Conservation (phyloP, 2,113 vertebrate genomes). For the Okapia johnstoni region DNA sequence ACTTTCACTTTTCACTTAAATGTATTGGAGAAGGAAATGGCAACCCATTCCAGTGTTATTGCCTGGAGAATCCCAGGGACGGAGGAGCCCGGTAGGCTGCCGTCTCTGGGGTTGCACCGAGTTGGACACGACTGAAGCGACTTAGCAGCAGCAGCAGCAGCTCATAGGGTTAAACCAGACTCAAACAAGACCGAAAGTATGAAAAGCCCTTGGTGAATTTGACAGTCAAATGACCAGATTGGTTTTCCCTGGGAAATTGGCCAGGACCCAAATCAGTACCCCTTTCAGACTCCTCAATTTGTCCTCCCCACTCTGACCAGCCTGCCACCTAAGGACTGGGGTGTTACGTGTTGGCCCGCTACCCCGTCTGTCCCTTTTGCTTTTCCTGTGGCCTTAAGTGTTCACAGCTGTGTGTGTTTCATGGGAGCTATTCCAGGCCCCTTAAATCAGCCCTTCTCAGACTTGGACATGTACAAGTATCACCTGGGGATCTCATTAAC, state of each 20-base stretch:
- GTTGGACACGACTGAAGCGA: too few species aligned
- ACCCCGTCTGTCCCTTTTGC: neutral
- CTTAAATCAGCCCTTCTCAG: neutral
- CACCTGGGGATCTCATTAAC: neutral
- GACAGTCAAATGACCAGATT: too few species aligned
- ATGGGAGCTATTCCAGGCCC: neutral
- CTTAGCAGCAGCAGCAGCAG: too few species aligned
- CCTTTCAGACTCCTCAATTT: neutral
- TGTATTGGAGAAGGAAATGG: too few species aligned
- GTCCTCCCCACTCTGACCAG: neutral
- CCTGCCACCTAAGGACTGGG: neutral
- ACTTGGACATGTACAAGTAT: neutral
- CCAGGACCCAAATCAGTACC: neutral
- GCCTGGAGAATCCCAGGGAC: too few species aligned
- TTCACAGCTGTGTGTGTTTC: neutral
- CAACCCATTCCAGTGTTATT: too few species aligned
- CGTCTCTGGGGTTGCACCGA: too few species aligned
- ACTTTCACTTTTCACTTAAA: too few species aligned
- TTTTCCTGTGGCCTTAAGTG: neutral
- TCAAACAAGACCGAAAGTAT: accelerated
- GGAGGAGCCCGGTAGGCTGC: too few species aligned
- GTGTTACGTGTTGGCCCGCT: accelerated
- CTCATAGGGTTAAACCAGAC: neutral
- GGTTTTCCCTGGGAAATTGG: neutral
- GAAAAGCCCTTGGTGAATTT: neutral